These are phyloP conservation scores for Circaetus cinerascens DNA, from an alignment of 2,113 vertebrate genomes.

Conservation along the genomic window DNA sequence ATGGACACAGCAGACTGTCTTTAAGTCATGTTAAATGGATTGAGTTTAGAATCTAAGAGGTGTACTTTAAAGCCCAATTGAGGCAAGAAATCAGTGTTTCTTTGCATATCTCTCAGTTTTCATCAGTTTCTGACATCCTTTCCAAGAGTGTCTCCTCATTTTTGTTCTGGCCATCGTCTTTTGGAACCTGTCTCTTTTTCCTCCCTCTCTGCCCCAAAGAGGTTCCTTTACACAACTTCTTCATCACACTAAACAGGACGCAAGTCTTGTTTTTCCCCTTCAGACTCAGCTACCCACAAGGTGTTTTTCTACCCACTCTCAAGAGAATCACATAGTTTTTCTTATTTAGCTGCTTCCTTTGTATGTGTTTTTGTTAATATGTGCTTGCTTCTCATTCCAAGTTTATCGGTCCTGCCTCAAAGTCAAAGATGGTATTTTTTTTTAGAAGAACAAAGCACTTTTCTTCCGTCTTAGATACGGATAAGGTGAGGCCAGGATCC, in stretches of 20 bases:
- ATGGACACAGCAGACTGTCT: neutral
- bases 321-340: neutral
- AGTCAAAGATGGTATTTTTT: neutral
- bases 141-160: neutral
- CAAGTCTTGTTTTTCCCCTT: neutral
- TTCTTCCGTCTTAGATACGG: neutral
- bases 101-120: neutral
- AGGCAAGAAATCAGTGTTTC: neutral
- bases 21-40: neutral
- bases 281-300: neutral
- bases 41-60: neutral
- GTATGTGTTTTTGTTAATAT: neutral
- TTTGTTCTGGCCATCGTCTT: neutral
- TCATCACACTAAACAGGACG: neutral
- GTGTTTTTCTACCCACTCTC: neutral
- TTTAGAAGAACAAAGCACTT: neutral
- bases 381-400: conserved; percentile 11
- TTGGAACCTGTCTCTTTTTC: neutral
- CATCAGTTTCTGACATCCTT: neutral
- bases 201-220: neutral
- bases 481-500: neutral
- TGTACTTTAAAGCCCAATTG: neutral
- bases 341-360: neutral
- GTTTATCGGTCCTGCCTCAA: neutral
- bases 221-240: neutral